Evolutionary conservation across 2,888 invertebrate genomes (phyloP).

Genomic region (Himalopsyche kuldschensis): DNA sequence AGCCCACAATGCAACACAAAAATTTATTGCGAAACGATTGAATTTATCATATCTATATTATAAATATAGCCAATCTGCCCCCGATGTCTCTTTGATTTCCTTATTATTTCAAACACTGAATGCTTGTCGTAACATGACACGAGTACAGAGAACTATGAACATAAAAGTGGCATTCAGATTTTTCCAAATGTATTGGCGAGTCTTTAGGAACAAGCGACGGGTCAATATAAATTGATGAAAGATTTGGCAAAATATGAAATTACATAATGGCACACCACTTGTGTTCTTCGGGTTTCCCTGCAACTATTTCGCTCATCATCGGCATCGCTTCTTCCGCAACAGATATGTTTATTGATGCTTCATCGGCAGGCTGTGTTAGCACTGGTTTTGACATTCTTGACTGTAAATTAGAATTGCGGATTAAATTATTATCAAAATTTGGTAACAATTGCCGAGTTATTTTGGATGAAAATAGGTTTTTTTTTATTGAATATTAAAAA

Average conservation of each 20-base stretch:
- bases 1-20: no score
- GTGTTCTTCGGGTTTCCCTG: slow-evolving; percentile 23
- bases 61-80: background rate
- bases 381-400: background rate
- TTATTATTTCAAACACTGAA: background rate
- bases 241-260: background rate
- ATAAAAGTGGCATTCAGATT: background rate
- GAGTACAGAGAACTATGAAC: background rate
- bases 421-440: no score
- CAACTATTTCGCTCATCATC: slow-evolving; percentile 8
- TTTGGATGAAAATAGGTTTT: no score
- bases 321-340: slow-evolving; percentile 12
- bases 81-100: background rate
- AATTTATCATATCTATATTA: background rate
- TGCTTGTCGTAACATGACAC: background rate
- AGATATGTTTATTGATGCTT: background rate
- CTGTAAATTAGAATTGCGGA: background rate
- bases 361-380: background rate
- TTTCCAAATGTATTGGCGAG: background rate
- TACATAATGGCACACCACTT: slow-evolving; percentile 39
- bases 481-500: no score
- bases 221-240: background rate
- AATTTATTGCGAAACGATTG: background rate
- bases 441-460: no score
- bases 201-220: background rate